A percentile compares a stretch with the other conserved stretches of the same genome.
phyloP scores from a whole-genome alignment of 2,113 vertebrate species.

The Hepsetus odoe region DNA sequence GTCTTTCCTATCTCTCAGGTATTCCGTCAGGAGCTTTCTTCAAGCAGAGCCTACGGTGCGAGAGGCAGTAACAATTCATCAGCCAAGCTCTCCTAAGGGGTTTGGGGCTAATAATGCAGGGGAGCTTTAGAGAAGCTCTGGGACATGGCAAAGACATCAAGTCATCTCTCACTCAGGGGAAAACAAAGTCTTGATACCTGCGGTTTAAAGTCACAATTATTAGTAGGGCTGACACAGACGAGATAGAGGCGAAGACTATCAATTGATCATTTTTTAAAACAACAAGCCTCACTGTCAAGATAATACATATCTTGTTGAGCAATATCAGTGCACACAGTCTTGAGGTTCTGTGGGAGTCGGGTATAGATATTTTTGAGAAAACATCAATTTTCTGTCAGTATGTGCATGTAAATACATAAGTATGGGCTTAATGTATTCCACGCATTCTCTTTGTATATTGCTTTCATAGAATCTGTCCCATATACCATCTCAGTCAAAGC shows the following conservation, averaged over 20 bases:
- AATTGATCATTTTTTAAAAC: slow-evolving; percentile 44
- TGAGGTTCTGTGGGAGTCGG: slow-evolving; percentile 6
- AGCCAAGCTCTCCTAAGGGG: slow-evolving; percentile 46
- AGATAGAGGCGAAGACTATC: slow-evolving; percentile 8
- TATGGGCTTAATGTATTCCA: slow-evolving; percentile 2
- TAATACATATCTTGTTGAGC: slow-evolving; percentile 4
- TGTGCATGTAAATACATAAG: slow-evolving; percentile 21
- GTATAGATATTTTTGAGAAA: slow-evolving; percentile 22
- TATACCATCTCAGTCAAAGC: no score
- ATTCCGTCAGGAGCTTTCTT: slow-evolving; percentile 39
- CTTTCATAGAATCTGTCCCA: no score
- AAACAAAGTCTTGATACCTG: slow-evolving; percentile 48
- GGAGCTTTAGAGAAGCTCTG: slow-evolving; percentile 35
- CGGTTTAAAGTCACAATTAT: slow-evolving; percentile 43
- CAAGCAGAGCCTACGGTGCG: slow-evolving; percentile 32
- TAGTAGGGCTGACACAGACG: slow-evolving; percentile 9
- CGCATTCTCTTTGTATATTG: no score
- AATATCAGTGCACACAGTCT: background rate
- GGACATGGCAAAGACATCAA: slow-evolving; percentile 44
- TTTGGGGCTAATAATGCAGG: slow-evolving; percentile 47
- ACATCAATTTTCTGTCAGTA: slow-evolving; percentile 17
- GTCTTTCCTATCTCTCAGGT: slow-evolving; percentile 28
- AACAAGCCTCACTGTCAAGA: background rate
- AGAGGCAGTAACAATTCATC: slow-evolving; percentile 56
- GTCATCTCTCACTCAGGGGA: slow-evolving; percentile 23